Evolutionary conservation across 2,888 invertebrate species (phyloP).

Genomic region (Agriopis aurantiaria): DNA sequence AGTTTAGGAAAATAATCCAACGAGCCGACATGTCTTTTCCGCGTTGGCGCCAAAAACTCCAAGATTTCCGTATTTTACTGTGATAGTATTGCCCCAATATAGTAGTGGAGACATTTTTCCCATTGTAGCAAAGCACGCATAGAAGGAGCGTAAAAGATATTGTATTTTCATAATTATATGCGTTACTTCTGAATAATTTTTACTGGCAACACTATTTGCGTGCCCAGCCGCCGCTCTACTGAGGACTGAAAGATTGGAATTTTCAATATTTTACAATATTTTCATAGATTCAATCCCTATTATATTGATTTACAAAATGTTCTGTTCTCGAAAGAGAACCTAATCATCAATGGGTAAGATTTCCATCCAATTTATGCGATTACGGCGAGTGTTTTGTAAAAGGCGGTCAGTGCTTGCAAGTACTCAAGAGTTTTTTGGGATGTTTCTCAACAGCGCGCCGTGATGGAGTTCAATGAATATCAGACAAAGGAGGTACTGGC

Average conservation of each 20-base stretch:
- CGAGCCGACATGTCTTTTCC: too few species aligned
- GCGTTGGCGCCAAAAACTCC: too few species aligned
- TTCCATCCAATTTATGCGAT: slow-evolving; percentile 30
- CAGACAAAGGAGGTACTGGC: slow-evolving; percentile 77
- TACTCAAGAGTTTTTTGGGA: slow-evolving; percentile 55
- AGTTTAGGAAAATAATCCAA: too few species aligned
- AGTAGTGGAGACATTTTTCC: too few species aligned
- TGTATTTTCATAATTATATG: too few species aligned
- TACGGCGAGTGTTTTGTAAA: slow-evolving; percentile 44
- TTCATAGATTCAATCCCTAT: slow-evolving; percentile 43
- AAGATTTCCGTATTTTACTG: too few species aligned
- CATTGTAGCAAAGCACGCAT: too few species aligned
- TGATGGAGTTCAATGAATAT: slow-evolving; percentile 84
- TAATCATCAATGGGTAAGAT: slow-evolving; percentile 82
- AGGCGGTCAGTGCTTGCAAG: slow-evolving; percentile 61
- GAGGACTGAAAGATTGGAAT: slow-evolving; percentile 33
- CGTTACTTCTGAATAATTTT: too few species aligned
- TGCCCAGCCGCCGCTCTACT: not conserved
- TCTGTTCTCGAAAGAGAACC: slow-evolving; percentile 84
- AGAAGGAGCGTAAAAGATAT: too few species aligned
- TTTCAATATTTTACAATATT: slow-evolving; percentile 50
- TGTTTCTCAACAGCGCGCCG: slow-evolving; percentile 78
- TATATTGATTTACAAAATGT: slow-evolving; percentile 63
- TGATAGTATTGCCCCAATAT: too few species aligned
- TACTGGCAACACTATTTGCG: too few species aligned